Evolutionary conservation across 2,888 invertebrate genomes (phyloP), one percentile per base, ranked within the genome.

Genomic region (Callosobruchus maculatus): DNA sequence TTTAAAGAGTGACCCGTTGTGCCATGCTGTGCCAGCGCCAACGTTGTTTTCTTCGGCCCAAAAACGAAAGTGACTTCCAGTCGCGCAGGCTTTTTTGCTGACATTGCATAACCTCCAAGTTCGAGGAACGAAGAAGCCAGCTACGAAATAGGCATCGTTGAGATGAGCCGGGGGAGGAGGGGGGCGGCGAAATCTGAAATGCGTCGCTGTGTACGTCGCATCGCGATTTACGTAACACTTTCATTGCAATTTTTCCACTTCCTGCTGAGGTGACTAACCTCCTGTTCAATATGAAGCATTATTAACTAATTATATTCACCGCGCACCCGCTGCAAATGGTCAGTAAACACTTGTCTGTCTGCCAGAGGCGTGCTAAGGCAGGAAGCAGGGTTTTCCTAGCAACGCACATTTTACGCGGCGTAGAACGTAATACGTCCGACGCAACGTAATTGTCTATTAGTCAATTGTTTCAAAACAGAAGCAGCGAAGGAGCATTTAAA

Each of bases 211-310:
- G 49, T 18, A 18, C 49, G 49, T 49, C 49, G 49, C 49, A 49
- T 49, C 18, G 49, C 49, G 5, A 49, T 21, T 31, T 71, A 71
- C n/a, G 20, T 26, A 71, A 71, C 71, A 31, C 71, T 71, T 71
- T 71, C 71, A 31, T 71, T 49, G 71, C 71, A 71, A 49, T 71
- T 71, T 71, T 71, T 71, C 22, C 21, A 71, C 49, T 30, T 71
- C 71, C 49, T 49, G 49, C 13, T 49, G 49, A 31, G 71, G 31
- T 71, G 30, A 71, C 21, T 71, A 71, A 71, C 71, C 71, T 71
- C 71, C 30, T 26, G 49, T 49, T 70, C 49, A 71, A 71, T 70
- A 49, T 49, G 49, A 49, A 49, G 13, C 49, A 49, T 49, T 49
- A 49, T 49, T 70, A 20, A 30, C 70, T 31, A 70, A 70, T 31